Evolutionary conservation across 1,140 invertebrate genomes (phyloP).

Genomic region (Drosophila parabipectinata): DNA sequence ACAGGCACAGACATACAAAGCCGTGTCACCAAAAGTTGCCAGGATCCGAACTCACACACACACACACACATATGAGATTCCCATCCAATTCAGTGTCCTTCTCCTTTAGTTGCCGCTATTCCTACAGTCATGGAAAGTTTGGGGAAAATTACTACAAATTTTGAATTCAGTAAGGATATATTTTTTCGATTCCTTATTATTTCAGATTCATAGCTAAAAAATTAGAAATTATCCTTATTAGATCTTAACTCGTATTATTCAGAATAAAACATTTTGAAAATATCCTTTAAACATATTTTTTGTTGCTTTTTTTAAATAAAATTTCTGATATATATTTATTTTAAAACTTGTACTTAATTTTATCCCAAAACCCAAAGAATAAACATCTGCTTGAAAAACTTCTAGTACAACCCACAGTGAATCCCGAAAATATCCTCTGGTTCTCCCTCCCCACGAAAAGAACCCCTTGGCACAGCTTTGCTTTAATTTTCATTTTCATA

Average conservation of each 20-base stretch:
- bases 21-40: slow-evolving; percentile 66
- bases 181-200: neutral
- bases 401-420: neutral
- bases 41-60: slow-evolving; percentile 19
- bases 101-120: slow-evolving; percentile 8
- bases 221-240: too few relatives aligned
- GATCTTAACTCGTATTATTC: too few relatives aligned
- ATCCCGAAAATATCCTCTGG: slow-evolving; percentile 4
- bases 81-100: slow-evolving; percentile 25
- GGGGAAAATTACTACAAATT: neutral
- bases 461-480: slow-evolving; percentile 40
- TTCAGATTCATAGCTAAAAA: too few relatives aligned
- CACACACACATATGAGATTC: slow-evolving; percentile 25
- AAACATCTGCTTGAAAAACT: neutral
- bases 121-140: neutral
- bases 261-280: too few relatives aligned
- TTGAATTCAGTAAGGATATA: slow-evolving; percentile 4
- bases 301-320: neutral
- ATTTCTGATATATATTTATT: neutral
- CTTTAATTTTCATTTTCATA: slow-evolving; percentile 81
- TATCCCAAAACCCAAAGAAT: neutral
- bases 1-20: slow-evolving; percentile 22
- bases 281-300: neutral
- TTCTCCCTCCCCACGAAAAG: neutral
- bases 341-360: neutral